Evolutionary conservation across 2,888 invertebrate species (phyloP).

Genomic region (Harpagoxenus sublaevis): DNA sequence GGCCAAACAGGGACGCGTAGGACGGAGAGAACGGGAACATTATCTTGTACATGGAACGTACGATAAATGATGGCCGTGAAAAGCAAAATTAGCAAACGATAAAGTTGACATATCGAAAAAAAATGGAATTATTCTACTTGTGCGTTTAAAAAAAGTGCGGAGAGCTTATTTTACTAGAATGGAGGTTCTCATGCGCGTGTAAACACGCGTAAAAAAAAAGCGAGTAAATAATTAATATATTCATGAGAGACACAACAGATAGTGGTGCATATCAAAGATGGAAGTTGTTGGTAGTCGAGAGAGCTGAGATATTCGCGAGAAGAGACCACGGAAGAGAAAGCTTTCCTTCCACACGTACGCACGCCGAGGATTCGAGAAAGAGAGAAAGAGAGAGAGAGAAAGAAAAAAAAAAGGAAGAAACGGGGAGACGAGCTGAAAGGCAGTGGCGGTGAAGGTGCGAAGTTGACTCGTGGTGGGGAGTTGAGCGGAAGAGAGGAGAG

Average conservation of each 20-base stretch:
- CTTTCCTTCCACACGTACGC: constrained; percentile 72
- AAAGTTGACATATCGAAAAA: not conserved
- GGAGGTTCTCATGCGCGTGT: not conserved
- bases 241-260: constrained; percentile 20
- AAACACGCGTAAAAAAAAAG: not conserved
- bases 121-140: not conserved
- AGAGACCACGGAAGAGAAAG: constrained; percentile 56
- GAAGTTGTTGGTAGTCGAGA: constrained; percentile 51
- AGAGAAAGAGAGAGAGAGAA: constrained; percentile 30
- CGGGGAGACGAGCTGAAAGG: constrained; percentile 51
- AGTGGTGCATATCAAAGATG: constrained; percentile 48
- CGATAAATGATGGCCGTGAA: not conserved
- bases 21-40: not conserved
- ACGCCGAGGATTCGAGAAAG: constrained; percentile 67
- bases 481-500: constrained; percentile 61
- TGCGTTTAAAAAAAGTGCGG: not conserved
- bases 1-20: not conserved
- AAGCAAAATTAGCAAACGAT: not conserved
- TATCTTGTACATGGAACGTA: not conserved
- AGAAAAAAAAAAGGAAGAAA: not conserved
- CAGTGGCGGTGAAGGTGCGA: constrained; percentile 52
- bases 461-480: constrained; percentile 49
- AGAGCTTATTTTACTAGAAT: not conserved
- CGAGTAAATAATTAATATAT: constrained; percentile 37
- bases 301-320: constrained; percentile 53